These are phyloP conservation scores for Hirudo medicinalis DNA, from an alignment of 1,140 invertebrate genomes.

Conservation along the genomic window DNA sequence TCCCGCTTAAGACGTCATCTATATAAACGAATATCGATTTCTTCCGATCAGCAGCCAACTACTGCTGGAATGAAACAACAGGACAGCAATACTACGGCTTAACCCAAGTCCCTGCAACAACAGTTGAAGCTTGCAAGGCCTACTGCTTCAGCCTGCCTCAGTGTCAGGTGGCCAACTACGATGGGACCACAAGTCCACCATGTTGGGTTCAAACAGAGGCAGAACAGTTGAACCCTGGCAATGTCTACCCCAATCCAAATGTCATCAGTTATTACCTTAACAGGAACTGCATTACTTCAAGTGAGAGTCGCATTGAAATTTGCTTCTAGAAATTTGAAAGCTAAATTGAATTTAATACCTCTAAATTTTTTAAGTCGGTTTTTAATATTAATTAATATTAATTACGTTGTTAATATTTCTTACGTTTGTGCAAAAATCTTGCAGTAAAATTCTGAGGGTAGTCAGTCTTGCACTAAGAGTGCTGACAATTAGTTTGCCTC, in stretches of 20 bases:
- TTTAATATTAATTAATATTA: too few relatives aligned
- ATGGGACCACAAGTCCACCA: neutral
- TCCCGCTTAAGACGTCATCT: too few relatives aligned
- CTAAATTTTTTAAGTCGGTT: too few relatives aligned
- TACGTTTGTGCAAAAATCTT: too few relatives aligned
- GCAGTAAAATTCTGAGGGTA: too few relatives aligned
- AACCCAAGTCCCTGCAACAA: neutral
- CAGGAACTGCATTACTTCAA: too few relatives aligned
- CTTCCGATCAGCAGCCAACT: neutral
- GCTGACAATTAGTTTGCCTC: neutral
- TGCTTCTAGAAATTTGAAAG: too few relatives aligned
- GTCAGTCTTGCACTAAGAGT: too few relatives aligned
- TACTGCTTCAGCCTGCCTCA: constrained; percentile 10
- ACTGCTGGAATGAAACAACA: neutral
- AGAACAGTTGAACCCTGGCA: neutral
- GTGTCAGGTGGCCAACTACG: neutral
- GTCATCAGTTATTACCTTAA: too few relatives aligned
- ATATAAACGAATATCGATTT: neutral
- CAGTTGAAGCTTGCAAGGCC: neutral
- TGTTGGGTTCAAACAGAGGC: neutral
- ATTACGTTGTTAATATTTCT: too few relatives aligned
- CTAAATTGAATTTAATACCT: too few relatives aligned
- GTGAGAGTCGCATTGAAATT: too few relatives aligned
- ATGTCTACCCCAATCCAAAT: neutral
- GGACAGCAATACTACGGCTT: neutral